phyloP scores from a whole-genome alignment of 2,113 vertebrate species.

The Semicossyphus pulcher region DNA sequence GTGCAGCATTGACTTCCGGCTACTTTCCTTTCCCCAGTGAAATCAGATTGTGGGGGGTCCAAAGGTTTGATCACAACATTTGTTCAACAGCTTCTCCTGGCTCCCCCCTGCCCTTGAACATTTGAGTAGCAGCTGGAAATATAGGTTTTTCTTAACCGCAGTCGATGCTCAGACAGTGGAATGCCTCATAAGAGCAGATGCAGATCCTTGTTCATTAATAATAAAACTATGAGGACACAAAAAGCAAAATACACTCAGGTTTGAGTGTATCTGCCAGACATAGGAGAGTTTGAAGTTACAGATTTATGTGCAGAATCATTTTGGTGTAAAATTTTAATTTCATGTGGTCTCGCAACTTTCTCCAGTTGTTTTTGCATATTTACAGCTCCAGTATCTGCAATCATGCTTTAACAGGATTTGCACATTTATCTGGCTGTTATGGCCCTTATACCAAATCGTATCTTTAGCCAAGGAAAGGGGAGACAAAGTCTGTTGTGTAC shows the following conservation, averaged over 20 bases:
- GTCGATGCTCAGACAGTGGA: neutral
- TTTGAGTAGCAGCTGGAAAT: conserved; percentile 37
- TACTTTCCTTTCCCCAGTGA: conserved; percentile 13
- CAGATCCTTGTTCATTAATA: conserved; percentile 7
- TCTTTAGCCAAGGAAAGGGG: neutral
- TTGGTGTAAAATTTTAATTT: neutral
- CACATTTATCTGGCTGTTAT: neutral
- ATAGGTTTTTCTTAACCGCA: conserved; percentile 1
- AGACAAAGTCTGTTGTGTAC: neutral
- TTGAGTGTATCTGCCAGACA: neutral
- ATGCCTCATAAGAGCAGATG: neutral
- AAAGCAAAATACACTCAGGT: conserved; percentile 1
- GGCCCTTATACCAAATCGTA: neutral
- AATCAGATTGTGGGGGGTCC: conserved; percentile 27
- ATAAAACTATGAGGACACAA: neutral
- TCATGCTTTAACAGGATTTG: neutral
- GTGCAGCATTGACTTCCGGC: conserved; percentile 33
- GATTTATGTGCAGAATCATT: neutral
- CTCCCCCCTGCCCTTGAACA: conserved; percentile 5
- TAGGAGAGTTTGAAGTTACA: neutral
- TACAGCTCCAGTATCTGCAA: too few relatives aligned
- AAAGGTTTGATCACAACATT: conserved; percentile 50
- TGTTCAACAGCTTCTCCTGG: conserved; percentile 43
- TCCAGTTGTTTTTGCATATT: neutral
- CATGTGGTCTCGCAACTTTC: neutral